Percentiles rank a stretch among this genome's conserved stretches.
phyloP scores from a whole-genome alignment of 1,140 invertebrate genomes.

The Cyrtorhinus lividipennis region DNA sequence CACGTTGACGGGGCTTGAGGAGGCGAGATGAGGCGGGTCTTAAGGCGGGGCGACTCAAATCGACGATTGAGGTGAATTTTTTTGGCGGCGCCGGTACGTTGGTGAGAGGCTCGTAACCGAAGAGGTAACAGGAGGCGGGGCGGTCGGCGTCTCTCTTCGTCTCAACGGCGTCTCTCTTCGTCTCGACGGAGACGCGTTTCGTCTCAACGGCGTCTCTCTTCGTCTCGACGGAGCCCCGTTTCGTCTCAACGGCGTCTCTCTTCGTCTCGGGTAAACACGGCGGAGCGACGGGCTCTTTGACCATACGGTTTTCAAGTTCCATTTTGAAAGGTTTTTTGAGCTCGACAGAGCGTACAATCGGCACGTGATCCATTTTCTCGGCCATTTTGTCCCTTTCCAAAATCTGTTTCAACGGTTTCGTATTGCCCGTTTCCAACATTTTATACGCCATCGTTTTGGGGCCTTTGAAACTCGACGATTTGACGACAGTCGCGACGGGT shows the following conservation, averaged over 20 bases:
- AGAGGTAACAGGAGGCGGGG: constrained; percentile 18
- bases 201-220: not conserved
- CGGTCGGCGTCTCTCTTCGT: not conserved
- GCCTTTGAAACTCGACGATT: constrained; percentile 4
- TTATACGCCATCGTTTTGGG: constrained; percentile 10
- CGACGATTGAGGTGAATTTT: constrained; percentile 26
- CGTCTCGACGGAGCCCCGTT: not conserved
- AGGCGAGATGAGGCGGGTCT: constrained; percentile 30
- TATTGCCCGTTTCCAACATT: constrained; percentile 14
- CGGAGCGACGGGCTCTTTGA: not conserved
- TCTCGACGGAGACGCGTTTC: not conserved
- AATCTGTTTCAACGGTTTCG: constrained; percentile 12
- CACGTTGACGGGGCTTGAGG: constrained; percentile 30
- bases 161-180: not conserved
- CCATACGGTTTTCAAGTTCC: not conserved
- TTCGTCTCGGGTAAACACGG: not conserved
- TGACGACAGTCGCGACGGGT: not conserved
- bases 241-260: not conserved
- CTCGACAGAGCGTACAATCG: constrained; percentile 27
- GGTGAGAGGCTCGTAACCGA: constrained; percentile 11
- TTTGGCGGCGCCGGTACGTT: not conserved
- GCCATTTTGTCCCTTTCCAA: not conserved
- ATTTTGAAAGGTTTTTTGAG: constrained; percentile 26
- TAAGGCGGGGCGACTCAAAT: constrained; percentile 28
- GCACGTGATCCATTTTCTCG: constrained; percentile 23